Percentiles rank a stretch among this genome's conserved stretches.
phyloP scores from a whole-genome alignment of 2,888 invertebrate species.

The Aleiodes alternator region DNA sequence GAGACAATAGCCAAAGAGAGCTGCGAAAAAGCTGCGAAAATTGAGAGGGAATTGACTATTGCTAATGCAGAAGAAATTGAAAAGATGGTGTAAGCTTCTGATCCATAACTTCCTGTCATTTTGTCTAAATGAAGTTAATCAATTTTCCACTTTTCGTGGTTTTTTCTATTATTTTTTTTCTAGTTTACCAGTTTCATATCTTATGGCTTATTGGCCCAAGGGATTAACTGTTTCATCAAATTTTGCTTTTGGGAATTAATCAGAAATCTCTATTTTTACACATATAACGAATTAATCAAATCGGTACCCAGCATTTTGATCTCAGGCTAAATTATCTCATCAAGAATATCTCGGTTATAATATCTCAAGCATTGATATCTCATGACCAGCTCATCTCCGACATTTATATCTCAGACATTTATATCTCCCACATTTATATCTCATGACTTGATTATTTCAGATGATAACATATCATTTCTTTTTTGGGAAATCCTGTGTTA shows the following conservation, averaged over 20 bases:
- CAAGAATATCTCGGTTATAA: too few species aligned
- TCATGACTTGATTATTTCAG: too few species aligned
- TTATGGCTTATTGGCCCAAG: conserved; percentile 11
- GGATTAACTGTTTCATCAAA: conserved; percentile 9
- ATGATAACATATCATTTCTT: too few species aligned
- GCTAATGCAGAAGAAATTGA: neutral
- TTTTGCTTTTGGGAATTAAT: neutral
- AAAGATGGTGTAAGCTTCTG: conserved; percentile 8
- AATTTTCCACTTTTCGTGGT: neutral
- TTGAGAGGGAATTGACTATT: conserved; percentile 7
- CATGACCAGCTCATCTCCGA: too few species aligned
- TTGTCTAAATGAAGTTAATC: neutral
- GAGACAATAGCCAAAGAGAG: neutral
- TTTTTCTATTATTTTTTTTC: conserved; percentile 4
- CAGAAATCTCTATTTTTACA: neutral
- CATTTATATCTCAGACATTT: too few species aligned
- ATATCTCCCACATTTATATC: too few species aligned
- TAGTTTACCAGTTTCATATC: conserved; percentile 8
- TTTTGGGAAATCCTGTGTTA: too few species aligned
- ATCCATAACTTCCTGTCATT: neutral
- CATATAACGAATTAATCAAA: neutral
- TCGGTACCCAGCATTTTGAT: too few species aligned
- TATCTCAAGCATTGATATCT: too few species aligned
- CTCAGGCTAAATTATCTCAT: too few species aligned
- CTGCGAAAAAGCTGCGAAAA: conserved; percentile 15